A percentile compares a stretch with the other conserved stretches of the same genome.
Evolutionary conservation across 2,888 invertebrate genomes (phyloP).

Genomic region (Ferdinandea cuprea): DNA sequence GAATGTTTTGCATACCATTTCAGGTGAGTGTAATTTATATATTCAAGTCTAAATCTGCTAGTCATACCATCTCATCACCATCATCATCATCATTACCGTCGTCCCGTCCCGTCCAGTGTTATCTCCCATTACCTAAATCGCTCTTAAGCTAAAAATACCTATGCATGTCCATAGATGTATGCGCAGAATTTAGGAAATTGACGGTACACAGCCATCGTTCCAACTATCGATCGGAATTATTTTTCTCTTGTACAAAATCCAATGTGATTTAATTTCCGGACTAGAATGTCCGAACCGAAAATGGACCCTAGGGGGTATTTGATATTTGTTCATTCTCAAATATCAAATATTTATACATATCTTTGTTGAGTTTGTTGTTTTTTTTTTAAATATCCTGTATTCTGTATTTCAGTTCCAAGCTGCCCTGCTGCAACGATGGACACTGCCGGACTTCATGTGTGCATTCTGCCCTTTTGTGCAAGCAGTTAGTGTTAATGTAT

Average conservation of each 20-base stretch:
- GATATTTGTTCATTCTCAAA: conserved; percentile 37
- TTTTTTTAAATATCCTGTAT: conserved; percentile 15
- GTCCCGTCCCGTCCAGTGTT: conserved; percentile 44
- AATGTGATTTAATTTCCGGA: conserved; percentile 67
- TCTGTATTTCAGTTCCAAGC: conserved; percentile 89
- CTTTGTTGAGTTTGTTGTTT: conserved; percentile 25
- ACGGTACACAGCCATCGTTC: conserved; percentile 42
- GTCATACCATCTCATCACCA: no score
- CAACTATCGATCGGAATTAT: conserved; percentile 50
- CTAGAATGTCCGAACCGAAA: conserved; percentile 1
- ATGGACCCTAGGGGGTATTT: background rate
- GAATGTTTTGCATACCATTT: conserved; percentile 93
- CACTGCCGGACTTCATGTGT: conserved; percentile 93
- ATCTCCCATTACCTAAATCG: conserved; percentile 47
- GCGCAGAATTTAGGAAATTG: conserved; percentile 61
- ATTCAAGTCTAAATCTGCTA: conserved; percentile 60
- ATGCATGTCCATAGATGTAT: background rate
- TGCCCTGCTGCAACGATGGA: conserved; percentile 93
- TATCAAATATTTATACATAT: conserved; percentile 15
- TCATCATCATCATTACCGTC: conserved; percentile 34
- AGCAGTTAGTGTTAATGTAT: conserved; percentile 93
- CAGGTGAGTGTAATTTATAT: conserved; percentile 83
- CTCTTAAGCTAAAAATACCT: background rate
- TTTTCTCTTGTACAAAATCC: conserved; percentile 17
- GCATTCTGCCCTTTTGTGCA: conserved; percentile 94